Evolutionary conservation across 2,113 vertebrate species (phyloP).

Genomic region (Erinaceus europaeus): DNA sequence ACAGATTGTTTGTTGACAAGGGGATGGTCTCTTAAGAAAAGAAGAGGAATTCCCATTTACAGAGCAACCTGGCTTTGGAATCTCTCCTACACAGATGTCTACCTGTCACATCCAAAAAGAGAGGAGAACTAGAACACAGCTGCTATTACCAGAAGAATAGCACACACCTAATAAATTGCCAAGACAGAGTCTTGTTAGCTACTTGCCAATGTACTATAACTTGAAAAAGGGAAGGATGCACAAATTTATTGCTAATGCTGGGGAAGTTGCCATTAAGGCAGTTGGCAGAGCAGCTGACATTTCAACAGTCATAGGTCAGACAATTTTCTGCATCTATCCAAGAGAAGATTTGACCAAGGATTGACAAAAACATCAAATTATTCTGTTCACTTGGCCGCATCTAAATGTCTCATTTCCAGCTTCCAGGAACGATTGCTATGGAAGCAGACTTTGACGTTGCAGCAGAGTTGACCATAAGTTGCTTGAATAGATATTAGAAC

Average conservation of each 20-base stretch:
- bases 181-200: not conserved
- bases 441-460: constrained; percentile 40
- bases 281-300: constrained; percentile 59
- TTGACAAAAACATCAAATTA: constrained; percentile 51
- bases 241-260: constrained; percentile 36
- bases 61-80: constrained; percentile 11
- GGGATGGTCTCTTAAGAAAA: not conserved
- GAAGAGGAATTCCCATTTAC: not conserved
- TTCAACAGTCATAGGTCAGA: constrained; percentile 59
- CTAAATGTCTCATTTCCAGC: constrained; percentile 63
- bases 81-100: constrained; percentile 20
- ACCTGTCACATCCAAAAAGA: constrained; percentile 19
- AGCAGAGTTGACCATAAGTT: constrained; percentile 50
- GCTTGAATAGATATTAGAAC: constrained; percentile 36
- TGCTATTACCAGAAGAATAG: not conserved
- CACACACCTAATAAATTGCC: constrained; percentile 35
- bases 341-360: constrained; percentile 61
- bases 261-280: constrained; percentile 56
- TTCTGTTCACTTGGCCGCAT: constrained; percentile 66
- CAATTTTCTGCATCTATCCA: constrained; percentile 40
- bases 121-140: not conserved
- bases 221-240: constrained; percentile 1
- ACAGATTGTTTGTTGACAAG: constrained; percentile 36
- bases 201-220: constrained; percentile 32
- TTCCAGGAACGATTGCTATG: constrained; percentile 46